Percentiles rank a stretch among this genome's conserved stretches.
Conservation (phyloP, 2,113 vertebrate genomes). For the Cynoglossus semilaevis region DNA sequence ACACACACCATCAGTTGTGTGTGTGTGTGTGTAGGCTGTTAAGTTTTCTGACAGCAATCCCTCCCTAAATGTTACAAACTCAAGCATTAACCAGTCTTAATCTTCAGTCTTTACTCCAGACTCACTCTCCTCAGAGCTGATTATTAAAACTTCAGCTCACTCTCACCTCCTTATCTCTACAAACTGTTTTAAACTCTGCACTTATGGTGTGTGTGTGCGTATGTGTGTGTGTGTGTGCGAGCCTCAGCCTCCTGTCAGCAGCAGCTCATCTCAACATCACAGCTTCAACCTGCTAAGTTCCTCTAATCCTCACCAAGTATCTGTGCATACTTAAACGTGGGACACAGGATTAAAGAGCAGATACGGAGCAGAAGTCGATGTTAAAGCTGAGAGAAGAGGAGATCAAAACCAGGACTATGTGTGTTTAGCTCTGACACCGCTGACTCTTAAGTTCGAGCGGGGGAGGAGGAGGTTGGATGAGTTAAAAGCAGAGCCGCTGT, state of each 20-base stretch:
- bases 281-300: constrained; percentile 43
- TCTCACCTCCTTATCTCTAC: constrained; percentile 37
- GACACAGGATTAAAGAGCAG: constrained; percentile 46
- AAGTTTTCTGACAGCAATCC: too few species aligned
- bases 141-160: constrained; percentile 6
- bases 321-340: constrained; percentile 51
- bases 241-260: constrained; percentile 40
- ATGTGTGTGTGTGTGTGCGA: constrained; percentile 5
- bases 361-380: constrained; percentile 54
- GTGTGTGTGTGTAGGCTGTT: too few species aligned
- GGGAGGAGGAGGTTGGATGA: constrained; percentile 6
- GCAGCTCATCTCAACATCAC: constrained; percentile 41
- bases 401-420: constrained; percentile 57
- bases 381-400: constrained; percentile 42
- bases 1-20: too few species aligned
- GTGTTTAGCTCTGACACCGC: constrained; percentile 50
- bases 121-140: neutral
- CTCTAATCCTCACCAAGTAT: constrained; percentile 58
- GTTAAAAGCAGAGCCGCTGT: constrained; percentile 29
- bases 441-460: constrained; percentile 27
- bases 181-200: constrained; percentile 43
- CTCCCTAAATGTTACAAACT: too few species aligned
- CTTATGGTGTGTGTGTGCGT: constrained; percentile 18
- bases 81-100: too few species aligned
- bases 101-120: too few species aligned